Evolutionary conservation across 2,797 vertebrate genomes (phyloP).

Genomic region (Nasua narica): DNA sequence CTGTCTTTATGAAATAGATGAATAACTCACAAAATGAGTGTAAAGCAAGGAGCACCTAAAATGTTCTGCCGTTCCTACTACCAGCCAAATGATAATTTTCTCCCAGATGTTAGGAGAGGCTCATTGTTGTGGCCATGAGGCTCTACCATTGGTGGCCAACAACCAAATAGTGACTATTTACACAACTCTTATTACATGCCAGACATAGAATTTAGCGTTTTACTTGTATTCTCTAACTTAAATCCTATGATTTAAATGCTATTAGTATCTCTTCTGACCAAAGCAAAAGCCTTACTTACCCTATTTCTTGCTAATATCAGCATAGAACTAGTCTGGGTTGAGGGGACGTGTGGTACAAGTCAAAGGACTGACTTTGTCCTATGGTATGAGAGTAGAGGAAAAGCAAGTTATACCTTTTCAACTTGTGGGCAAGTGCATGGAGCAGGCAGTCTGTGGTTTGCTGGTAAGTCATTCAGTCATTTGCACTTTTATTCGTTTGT

Average conservation of each 20-base stretch:
- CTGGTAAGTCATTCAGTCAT: not conserved
- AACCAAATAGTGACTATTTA: not conserved
- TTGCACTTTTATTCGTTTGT: not conserved
- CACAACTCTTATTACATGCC: not conserved
- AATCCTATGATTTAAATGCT: not conserved
- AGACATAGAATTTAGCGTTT: not conserved
- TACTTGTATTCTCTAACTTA: not conserved
- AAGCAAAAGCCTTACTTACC: not conserved
- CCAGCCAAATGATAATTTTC: not conserved
- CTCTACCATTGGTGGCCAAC: not conserved
- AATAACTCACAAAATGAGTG: not conserved
- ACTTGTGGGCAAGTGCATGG: accelerated
- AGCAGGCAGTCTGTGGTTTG: not conserved
- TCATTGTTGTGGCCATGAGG: not conserved
- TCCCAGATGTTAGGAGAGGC: not conserved
- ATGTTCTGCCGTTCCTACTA: not conserved
- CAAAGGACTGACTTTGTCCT: not conserved
- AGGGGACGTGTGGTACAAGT: accelerated
- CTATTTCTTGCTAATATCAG: not conserved
- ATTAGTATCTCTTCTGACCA: not conserved
- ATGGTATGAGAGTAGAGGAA: no score
- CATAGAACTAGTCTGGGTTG: not conserved
- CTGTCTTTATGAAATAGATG: not conserved
- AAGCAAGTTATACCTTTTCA: not conserved
- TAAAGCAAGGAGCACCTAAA: not conserved